Evolutionary conservation across 2,113 vertebrate genomes (phyloP), one percentile per base, ranked within the genome.

Genomic region (Nothobranchius furzeri): DNA sequence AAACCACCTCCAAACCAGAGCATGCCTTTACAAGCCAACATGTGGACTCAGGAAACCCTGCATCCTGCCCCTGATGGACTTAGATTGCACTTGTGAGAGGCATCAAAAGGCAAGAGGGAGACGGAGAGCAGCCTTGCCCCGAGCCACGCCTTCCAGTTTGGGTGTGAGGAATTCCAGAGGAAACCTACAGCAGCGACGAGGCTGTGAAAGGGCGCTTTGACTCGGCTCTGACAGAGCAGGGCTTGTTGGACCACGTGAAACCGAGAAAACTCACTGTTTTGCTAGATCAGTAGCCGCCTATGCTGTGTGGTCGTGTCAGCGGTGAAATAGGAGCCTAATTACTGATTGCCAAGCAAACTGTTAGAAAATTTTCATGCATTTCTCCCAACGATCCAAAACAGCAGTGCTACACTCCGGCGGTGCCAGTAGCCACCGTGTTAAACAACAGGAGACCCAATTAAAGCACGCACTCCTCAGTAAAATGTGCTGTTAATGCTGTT

Each of bases 41-140:
- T 73, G 68, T 53, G 61, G 60, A 59, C 73, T 75, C 87, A 90
- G 87, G 87, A 91, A 87, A 78, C 49, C 66, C 70, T 2, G 60
- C 88, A 85, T 89, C 86, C 85, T 87, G 89, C 74, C 65, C 40
- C 68, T 47, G 68, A 76, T n/a, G 43, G 60, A 67, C 77, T 81
- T 15, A 56, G 70, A 64, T 35, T 59, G 58, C 68, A 64, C 68
- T 76, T 78, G 20, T 9, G 64, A 67, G 80, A 67, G 78, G 78
- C 74, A 82, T 86, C 78, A 85, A 81, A 81, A 7, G 51, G 57
- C 25, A 20, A 75, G 64, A 2, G 25, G 61, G 64, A 71, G 72
- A 66, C 76, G 25, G 75, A 17, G 56, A 30, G 76, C 58, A 2
- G 70, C 69, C 75, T 60, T 46, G 70, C 79, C 76, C 75, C 37